phyloP scores from a whole-genome alignment of 2,113 vertebrate species.

The Coracopsis vasa region DNA sequence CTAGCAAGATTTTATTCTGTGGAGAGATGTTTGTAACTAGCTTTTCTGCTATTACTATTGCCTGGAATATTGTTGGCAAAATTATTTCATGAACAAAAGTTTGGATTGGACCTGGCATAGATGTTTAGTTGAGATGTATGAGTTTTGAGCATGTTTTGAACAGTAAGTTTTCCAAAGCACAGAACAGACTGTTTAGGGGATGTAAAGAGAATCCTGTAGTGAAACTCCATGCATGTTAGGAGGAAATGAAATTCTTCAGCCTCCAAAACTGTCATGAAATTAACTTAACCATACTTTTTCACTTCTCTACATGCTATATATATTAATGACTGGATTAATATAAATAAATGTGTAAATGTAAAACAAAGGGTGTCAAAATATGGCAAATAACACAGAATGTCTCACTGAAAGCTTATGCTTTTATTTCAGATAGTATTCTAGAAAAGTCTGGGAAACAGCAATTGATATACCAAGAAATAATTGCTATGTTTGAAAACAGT shows the following conservation, averaged over 20 bases:
- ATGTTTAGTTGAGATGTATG: neutral
- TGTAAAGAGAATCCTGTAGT: neutral
- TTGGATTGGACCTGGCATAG: neutral
- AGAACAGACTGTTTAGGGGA: neutral
- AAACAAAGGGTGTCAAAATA: neutral
- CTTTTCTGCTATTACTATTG: neutral
- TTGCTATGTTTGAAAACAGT: neutral
- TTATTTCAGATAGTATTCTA: neutral
- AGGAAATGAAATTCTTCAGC: neutral
- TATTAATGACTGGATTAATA: neutral
- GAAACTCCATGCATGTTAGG: neutral
- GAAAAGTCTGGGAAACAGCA: neutral
- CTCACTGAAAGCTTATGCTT: neutral
- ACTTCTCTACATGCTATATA: neutral
- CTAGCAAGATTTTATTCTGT: neutral
- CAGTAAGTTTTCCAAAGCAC: neutral
- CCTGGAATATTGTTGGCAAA: neutral
- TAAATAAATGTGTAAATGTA: neutral
- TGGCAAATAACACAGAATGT: neutral
- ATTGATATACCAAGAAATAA: neutral
- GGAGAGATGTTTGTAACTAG: neutral
- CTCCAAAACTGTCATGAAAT: neutral
- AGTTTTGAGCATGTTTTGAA: neutral
- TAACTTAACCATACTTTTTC: neutral
- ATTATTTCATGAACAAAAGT: neutral